Percentiles rank a stretch among this genome's conserved stretches.
These are phyloP conservation scores for Heliothis virescens DNA, from an alignment of 1,140 invertebrate genomes.

Conservation along the genomic window DNA sequence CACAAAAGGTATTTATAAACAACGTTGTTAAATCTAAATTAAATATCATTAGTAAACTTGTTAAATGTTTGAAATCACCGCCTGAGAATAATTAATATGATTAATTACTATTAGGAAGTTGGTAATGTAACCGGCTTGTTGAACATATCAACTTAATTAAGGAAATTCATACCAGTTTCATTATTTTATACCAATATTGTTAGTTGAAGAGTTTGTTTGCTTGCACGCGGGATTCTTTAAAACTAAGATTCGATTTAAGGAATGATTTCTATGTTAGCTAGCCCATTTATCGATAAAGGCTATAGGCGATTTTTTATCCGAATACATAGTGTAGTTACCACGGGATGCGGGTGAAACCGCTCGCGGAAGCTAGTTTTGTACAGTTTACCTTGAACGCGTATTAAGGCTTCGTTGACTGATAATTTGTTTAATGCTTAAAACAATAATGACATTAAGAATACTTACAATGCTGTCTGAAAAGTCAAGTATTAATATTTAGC, in stretches of 20 bases:
- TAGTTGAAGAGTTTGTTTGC: too few species aligned
- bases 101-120: constrained; percentile 3
- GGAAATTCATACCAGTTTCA: not conserved
- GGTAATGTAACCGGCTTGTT: not conserved
- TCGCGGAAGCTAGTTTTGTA: not conserved
- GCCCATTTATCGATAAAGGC: too few species aligned
- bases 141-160: not conserved
- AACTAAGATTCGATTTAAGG: too few species aligned
- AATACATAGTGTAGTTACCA: too few species aligned
- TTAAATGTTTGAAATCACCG: not conserved
- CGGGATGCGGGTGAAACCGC: too few species aligned
- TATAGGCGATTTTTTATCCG: too few species aligned
- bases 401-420: constrained; percentile 13
- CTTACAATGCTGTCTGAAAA: not conserved
- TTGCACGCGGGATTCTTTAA: too few species aligned
- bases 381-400: not conserved
- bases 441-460: constrained; percentile 33
- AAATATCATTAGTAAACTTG: constrained; percentile 5
- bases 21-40: not conserved
- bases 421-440: constrained; percentile 12
- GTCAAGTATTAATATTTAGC: not conserved
- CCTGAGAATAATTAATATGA: not conserved
- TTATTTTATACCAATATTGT: not conserved
- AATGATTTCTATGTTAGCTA: too few species aligned
- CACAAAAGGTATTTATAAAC: not conserved